phyloP scores from a whole-genome alignment of 1,140 invertebrate genomes.

The Ephestia elutella region DNA sequence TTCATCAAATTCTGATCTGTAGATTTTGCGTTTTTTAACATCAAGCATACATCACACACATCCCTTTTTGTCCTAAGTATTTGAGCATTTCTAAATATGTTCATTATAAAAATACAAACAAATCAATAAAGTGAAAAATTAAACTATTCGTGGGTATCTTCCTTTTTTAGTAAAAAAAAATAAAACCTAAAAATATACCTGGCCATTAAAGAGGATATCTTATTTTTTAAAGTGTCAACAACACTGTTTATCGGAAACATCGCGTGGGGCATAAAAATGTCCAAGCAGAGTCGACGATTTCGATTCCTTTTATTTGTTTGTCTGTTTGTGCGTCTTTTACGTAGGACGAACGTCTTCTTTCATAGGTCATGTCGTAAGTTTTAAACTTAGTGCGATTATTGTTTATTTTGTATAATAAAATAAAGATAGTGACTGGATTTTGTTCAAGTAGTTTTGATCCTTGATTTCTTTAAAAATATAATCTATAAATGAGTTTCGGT shows the following conservation, averaged over 20 bases:
- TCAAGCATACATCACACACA: too few relatives aligned
- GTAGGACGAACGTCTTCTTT: conserved; percentile 21
- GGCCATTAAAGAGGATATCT: conserved; percentile 2
- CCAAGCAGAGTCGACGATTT: conserved; percentile 21
- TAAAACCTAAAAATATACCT: background rate
- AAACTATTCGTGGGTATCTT: background rate
- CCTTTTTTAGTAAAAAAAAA: too few relatives aligned
- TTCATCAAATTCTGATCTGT: too few relatives aligned
- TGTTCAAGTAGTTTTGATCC: too few relatives aligned
- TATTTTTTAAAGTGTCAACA: background rate
- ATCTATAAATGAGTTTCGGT: too few relatives aligned
- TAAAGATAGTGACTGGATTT: too few relatives aligned
- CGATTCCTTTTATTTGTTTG: conserved; percentile 30
- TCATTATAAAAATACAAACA: too few relatives aligned
- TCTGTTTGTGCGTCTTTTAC: conserved; percentile 23
- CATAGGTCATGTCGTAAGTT: background rate
- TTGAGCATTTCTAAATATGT: too few relatives aligned
- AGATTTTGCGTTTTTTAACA: too few relatives aligned
- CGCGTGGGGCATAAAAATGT: conserved; percentile 32
- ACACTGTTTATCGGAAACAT: conserved; percentile 19
- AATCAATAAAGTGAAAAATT: background rate
- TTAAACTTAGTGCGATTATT: background rate
- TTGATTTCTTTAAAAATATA: too few relatives aligned
- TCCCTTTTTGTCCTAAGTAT: too few relatives aligned
- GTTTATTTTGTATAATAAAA: too few relatives aligned